These are phyloP conservation scores for Fringilla coelebs DNA, from an alignment of 2,797 vertebrate species.

Conservation along the genomic window DNA sequence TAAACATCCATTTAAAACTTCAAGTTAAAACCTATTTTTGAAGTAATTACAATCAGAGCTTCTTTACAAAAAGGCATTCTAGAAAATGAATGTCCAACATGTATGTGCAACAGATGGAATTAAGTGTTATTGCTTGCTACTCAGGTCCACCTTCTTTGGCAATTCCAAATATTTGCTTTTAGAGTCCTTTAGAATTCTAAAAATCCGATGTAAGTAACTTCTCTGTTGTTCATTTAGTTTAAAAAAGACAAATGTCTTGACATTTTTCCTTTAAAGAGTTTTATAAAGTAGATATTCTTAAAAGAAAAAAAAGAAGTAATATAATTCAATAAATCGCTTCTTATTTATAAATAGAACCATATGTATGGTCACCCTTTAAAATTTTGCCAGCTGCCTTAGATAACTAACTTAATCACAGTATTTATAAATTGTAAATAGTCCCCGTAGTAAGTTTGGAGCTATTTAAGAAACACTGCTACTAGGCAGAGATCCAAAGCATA, in stretches of 20 bases:
- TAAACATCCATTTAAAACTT: background rate
- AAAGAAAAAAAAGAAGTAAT: background rate
- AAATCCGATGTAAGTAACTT: background rate
- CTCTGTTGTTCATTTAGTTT: background rate
- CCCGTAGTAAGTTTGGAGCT: constrained; percentile 22
- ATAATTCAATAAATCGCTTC: background rate
- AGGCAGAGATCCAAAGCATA: constrained; percentile 39
- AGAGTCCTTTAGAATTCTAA: background rate
- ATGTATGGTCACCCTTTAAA: constrained; percentile 13
- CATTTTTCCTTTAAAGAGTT: background rate
- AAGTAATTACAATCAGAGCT: background rate
- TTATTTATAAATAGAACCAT: constrained; percentile 45
- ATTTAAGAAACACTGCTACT: constrained; percentile 27
- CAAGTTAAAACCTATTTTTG: background rate
- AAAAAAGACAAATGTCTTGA: background rate
- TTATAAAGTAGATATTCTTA: background rate
- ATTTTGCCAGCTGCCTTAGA: constrained; percentile 44
- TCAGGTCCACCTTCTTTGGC: background rate
- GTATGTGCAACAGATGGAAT: background rate
- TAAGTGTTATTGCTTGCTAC: background rate
- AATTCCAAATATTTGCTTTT: background rate
- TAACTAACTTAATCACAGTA: constrained; percentile 40
- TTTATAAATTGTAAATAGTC: constrained; percentile 38
- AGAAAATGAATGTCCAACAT: background rate
- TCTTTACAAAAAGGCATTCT: background rate